phyloP scores from a whole-genome alignment of 1,140 invertebrate species.

The Glossosoma conforme region DNA sequence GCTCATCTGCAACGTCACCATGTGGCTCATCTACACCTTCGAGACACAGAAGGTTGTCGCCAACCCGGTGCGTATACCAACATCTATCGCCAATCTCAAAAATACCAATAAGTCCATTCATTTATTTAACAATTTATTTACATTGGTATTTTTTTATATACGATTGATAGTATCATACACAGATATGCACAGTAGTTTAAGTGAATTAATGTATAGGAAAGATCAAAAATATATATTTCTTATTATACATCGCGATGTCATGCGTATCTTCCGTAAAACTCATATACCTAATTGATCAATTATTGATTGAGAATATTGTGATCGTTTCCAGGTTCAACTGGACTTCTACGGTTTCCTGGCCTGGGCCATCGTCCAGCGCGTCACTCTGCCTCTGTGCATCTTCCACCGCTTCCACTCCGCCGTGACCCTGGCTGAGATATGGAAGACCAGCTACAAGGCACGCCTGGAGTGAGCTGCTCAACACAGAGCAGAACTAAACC shows the following conservation, averaged over 20 bases:
- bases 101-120: too few relatives aligned
- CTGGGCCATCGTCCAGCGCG: conserved; percentile 90
- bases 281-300: too few relatives aligned
- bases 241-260: too few relatives aligned
- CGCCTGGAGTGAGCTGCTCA: conserved; percentile 65
- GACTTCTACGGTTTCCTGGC: conserved; percentile 91
- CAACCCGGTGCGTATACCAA: conserved; percentile 64
- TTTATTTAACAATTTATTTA: too few relatives aligned
- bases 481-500: background rate
- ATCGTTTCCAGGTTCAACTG: conserved; percentile 71
- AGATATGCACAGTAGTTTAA: too few relatives aligned
- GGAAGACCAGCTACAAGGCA: conserved; percentile 96
- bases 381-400: conserved; percentile 91
- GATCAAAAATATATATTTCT: conserved; percentile 43
- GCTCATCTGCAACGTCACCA: conserved; percentile 89
- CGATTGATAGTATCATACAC: too few relatives aligned
- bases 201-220: too few relatives aligned
- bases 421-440: conserved; percentile 94
- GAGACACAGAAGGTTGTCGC: conserved; percentile 90
- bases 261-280: too few relatives aligned
- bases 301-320: too few relatives aligned
- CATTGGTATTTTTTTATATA: too few relatives aligned
- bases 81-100: too few relatives aligned
- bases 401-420: conserved; percentile 97
- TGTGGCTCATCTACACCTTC: conserved; percentile 95